A percentile compares a stretch with the other conserved stretches of the same genome.
Conservation (phyloP, 1,140 invertebrate species). For the Diorhabda carinulata region DNA sequence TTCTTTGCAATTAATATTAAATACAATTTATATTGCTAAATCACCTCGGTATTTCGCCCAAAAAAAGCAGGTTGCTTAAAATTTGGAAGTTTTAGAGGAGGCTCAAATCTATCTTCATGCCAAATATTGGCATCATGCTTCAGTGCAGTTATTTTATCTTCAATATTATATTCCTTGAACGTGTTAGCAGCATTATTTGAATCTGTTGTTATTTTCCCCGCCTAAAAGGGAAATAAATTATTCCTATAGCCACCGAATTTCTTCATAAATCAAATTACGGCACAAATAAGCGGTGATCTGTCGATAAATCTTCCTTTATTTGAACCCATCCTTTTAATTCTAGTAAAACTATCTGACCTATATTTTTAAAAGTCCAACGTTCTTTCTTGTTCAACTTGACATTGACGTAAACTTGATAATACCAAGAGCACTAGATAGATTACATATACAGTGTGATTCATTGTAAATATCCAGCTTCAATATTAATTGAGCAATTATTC, state of each 20-base stretch:
- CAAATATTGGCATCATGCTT: slow-evolving; percentile 48
- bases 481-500: no score
- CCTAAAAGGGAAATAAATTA: slow-evolving; percentile 33
- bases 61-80: background rate
- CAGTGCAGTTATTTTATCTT: slow-evolving; percentile 51
- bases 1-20: no score
- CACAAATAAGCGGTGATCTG: slow-evolving; percentile 34
- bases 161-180: slow-evolving; percentile 48
- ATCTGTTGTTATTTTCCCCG: slow-evolving; percentile 47
- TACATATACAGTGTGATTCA: no score
- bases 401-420: no score
- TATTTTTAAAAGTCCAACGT: no score
- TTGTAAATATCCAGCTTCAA: no score
- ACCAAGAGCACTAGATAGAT: no score
- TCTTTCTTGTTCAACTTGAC: no score
- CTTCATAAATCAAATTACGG: slow-evolving; percentile 27
- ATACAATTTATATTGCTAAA: no score
- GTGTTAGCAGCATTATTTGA: slow-evolving; percentile 42
- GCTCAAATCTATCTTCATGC: slow-evolving; percentile 24
- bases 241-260: background rate
- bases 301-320: slow-evolving; percentile 37
- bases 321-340: slow-evolving; percentile 22
- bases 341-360: no score
- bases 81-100: slow-evolving; percentile 34
- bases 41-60: no score